A percentile compares a stretch with the other conserved stretches of the same genome.
phyloP scores from a whole-genome alignment of 2,797 vertebrate species.

The Sus cebifrons region DNA sequence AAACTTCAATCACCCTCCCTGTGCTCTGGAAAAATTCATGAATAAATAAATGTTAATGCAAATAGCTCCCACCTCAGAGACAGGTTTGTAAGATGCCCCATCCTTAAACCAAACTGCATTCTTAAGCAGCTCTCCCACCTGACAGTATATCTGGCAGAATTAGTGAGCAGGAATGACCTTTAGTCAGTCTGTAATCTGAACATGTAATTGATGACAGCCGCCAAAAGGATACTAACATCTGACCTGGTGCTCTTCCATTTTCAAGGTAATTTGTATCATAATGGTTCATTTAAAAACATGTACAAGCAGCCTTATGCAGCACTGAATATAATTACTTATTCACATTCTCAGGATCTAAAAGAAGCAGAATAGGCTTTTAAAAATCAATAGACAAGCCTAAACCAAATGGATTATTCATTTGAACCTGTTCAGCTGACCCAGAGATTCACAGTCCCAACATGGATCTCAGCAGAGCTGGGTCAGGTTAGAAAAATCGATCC shows the following conservation, averaged over 20 bases:
- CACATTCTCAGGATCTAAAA: slow-evolving; percentile 34
- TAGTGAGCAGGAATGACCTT: slow-evolving; percentile 54
- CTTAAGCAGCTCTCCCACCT: slow-evolving; percentile 45
- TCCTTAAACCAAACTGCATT: slow-evolving; percentile 43
- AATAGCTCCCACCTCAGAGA: slow-evolving; percentile 61
- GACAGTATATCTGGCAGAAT: slow-evolving; percentile 57
- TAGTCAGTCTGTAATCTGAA: slow-evolving; percentile 61
- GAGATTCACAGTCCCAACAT: not conserved
- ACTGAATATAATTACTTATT: slow-evolving; percentile 60
- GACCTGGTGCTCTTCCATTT: slow-evolving; percentile 42
- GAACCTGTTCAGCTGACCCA: not conserved
- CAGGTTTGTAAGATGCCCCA: slow-evolving; percentile 36
- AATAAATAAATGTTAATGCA: slow-evolving; percentile 81
- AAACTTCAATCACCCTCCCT: slow-evolving; percentile 72
- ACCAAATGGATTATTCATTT: slow-evolving; percentile 56
- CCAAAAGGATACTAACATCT: slow-evolving; percentile 52
- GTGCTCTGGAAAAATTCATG: slow-evolving; percentile 74
- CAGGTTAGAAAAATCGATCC: not conserved
- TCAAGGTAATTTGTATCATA: slow-evolving; percentile 65
- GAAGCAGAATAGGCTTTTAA: slow-evolving; percentile 28
- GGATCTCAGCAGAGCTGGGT: not conserved
- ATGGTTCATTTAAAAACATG: slow-evolving; percentile 64
- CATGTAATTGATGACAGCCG: slow-evolving; percentile 50
- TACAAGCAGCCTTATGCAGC: not conserved
- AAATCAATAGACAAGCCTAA: slow-evolving; percentile 68